Base-by-base conservation (phyloP, 2,888 invertebrate genomes). In the Nephrotoma appendiculata region DNA sequence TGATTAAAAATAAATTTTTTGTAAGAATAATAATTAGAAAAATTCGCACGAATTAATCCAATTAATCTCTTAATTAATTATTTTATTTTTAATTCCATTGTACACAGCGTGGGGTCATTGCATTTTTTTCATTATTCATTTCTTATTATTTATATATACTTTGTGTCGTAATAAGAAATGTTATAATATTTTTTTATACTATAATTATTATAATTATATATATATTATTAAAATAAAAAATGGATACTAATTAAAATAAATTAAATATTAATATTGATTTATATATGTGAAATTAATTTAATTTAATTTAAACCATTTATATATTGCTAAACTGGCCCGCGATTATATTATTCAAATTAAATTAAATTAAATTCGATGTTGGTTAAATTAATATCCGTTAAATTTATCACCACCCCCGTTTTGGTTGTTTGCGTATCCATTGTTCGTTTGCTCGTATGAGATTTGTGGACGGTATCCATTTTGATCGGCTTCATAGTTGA, bases 401-500 rank as follows among this genome's bases (percentile, higher is more conserved):
- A 87, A 88, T 71, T 87, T 87, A 86, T 87, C 87, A 71, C 88
- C 88, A 87, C 88, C 88, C 57, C 88, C 71, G 31, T 71, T 71
- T 71, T 71, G 71, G 7, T 71, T n/a, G 52, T 85, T 85, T n/a
- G 41, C 52, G 57, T 84, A 48, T 4, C 91, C 90, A 86, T 89
- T 89, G 83, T 92, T 92, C 43, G 92, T 92, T 89, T 94, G 94
- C 90, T 95, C 94, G 90, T 95, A 95, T 0, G 94, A 93, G 87
- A 95, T 94, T 88, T 92, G 94, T 15, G 95, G 95, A 88, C 93
- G 93, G 92, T 94, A 95, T 0, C 95, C 95, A 84, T 93, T 92
- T 89, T 94, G 92, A 89, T 95, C 95, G 6, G 95, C 95, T 89
- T 94, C 94, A 90, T 95, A 95, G 88, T 94, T 93, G 0, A 95